Evolutionary conservation across 2,797 vertebrate species (phyloP), one percentile per base, ranked within the genome.

Genomic region (Sphenodon punctatus): DNA sequence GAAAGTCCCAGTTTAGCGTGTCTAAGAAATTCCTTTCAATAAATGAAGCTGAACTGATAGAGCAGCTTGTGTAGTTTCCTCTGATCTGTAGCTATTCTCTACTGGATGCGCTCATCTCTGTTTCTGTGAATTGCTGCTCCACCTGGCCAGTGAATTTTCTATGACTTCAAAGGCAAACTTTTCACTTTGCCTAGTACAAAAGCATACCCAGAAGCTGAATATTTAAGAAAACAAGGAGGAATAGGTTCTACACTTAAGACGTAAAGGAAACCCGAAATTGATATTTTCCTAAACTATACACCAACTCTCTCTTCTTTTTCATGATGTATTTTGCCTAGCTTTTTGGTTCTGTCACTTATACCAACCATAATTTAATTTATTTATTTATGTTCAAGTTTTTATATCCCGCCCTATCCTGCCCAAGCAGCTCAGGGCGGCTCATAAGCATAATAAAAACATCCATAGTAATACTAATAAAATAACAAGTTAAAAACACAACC

Each of bases 101-200:
- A n/a, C 75, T 88, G 76, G 61, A 9, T 87, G 85, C 78, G 88
- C 89, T 91, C 85, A 67, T 67, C 10, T 88, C 87, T 79, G 39
- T 84, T 90, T 88, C 80, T 8, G 0, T 71, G 87, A 85, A 89
- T 90, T 92, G 78, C 86, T 41, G 85, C 67, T 73, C 82, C 77
- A 83, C 73, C 93, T 88, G 90, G 89, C 80, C 78, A 83, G 42
- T 53, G 59, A 76, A 67, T 88, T 89, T 82, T 86, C 90, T 43
- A 61, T 38, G 73, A 93, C 89, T 93, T 94, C 92, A 92, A 94
- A 95, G 94, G 58, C 75, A 80, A 88, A 75, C 48, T 75, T 90
- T 85, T 87, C n/a, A 13, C 79, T 94, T 92, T 89, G 71, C 89
- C 68, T 78, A 75, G 49, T 87, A 67, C 82, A 88, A 92, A 91